These are phyloP conservation scores for Notiomystis cincta DNA, from an alignment of 2,113 vertebrate genomes.

Conservation along the genomic window DNA sequence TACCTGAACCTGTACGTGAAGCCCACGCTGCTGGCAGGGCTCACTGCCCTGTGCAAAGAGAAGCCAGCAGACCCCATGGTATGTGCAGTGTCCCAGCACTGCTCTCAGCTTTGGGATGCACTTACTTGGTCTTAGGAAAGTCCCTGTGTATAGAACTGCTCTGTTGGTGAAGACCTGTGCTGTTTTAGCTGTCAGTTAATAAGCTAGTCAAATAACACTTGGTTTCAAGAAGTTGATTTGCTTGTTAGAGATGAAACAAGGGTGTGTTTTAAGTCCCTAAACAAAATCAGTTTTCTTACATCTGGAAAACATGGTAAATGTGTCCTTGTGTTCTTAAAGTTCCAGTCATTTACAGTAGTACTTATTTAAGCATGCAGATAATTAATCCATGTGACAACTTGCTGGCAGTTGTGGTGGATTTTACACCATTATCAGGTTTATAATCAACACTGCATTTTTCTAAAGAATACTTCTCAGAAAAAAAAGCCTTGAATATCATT, in stretches of 20 bases:
- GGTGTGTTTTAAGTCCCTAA: neutral
- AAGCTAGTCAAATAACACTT: neutral
- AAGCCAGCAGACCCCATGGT: slow-evolving; percentile 89
- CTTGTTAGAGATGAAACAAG: neutral
- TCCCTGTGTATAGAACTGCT: rapidly evolving
- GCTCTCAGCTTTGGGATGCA: neutral
- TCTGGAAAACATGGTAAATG: neutral
- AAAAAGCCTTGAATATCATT: neutral
- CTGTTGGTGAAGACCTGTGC: neutral
- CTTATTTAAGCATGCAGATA: neutral
- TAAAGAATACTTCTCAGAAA: neutral
- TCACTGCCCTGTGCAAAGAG: slow-evolving; percentile 87
- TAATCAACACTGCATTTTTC: neutral
- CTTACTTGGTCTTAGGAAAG: neutral
- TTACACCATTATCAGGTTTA: neutral
- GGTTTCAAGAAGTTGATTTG: neutral
- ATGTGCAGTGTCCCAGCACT: slow-evolving; percentile 11
- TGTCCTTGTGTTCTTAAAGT: neutral
- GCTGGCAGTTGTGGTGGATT: neutral
- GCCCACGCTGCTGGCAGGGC: slow-evolving; percentile 84
- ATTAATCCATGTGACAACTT: neutral
- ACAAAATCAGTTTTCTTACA: neutral
- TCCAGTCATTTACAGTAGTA: neutral
- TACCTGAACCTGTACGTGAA: slow-evolving; percentile 84
- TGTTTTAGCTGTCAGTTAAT: neutral